Percentiles rank a stretch among this genome's conserved stretches.
phyloP scores from a whole-genome alignment of 92 coral and sea anemone genomes.

The Micromussa lordhowensis region DNA sequence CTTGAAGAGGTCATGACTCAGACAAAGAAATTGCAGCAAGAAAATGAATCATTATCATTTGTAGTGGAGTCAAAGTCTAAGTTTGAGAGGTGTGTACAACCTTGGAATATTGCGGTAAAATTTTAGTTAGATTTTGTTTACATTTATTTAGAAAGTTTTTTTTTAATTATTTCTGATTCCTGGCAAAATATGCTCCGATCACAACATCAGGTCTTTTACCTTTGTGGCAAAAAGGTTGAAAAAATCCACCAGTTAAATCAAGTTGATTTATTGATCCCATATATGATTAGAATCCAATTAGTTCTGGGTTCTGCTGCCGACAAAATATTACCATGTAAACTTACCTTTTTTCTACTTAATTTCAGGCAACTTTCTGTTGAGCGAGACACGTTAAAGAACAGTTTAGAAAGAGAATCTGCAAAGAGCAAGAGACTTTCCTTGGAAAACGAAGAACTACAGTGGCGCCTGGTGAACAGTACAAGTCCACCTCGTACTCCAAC shows the following conservation, averaged over 20 bases:
- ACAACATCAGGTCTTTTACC: no score
- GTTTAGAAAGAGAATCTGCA: conserved; percentile 85
- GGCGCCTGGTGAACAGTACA: conserved; percentile 85
- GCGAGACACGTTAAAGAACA: conserved; percentile 86
- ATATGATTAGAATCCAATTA: background rate
- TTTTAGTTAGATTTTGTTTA: no score
- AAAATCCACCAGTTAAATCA: background rate
- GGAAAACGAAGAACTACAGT: conserved; percentile 94
- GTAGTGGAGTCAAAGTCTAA: conserved; percentile 92
- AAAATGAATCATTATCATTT: conserved; percentile 92
- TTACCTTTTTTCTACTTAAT: background rate
- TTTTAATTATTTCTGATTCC: no score
- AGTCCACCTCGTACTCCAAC: conserved; percentile 62
- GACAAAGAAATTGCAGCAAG: conserved; percentile 84
- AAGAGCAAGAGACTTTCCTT: conserved; percentile 90
- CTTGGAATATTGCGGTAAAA: background rate
- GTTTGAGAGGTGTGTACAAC: conserved; percentile 79
- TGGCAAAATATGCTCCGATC: no score
- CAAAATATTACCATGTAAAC: background rate
- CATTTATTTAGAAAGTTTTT: background rate
- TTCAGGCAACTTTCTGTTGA: conserved; percentile 93
- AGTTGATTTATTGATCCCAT: background rate
- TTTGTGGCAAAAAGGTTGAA: no score
- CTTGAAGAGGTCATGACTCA: conserved; percentile 73
- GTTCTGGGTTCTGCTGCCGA: background rate